Conservation (phyloP, 2,797 vertebrate genomes). For the Alauda arvensis region DNA sequence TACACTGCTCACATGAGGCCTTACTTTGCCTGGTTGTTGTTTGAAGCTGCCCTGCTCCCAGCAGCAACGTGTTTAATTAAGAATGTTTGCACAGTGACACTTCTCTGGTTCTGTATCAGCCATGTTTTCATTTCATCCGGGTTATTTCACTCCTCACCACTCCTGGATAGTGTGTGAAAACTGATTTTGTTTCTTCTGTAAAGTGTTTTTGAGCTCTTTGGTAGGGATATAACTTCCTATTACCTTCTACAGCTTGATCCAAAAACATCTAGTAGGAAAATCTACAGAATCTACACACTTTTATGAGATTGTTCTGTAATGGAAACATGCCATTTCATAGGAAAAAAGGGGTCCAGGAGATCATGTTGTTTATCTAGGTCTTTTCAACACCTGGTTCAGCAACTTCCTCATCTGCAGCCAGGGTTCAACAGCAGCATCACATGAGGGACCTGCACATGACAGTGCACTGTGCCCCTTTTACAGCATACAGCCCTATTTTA, state of each 20-base stretch:
- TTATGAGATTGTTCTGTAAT: background rate
- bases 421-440: background rate
- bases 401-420: background rate
- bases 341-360: background rate
- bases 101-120: background rate
- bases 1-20: background rate
- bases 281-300: background rate
- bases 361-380: background rate
- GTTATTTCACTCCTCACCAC: background rate
- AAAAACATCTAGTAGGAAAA: background rate
- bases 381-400: background rate
- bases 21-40: background rate
- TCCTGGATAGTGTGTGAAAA: background rate
- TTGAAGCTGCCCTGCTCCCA: constrained; percentile 2
- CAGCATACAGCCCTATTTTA: background rate
- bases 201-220: background rate
- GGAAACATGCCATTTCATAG: background rate
- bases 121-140: background rate
- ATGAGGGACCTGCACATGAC: background rate
- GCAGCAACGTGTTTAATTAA: background rate
- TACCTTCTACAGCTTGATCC: background rate
- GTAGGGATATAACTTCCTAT: background rate
- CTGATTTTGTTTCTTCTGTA: background rate
- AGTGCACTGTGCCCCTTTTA: background rate
- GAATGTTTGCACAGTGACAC: background rate